These are phyloP conservation scores for Seira sanloemensis DNA, from an alignment of 2,888 invertebrate species.

Conservation along the genomic window DNA sequence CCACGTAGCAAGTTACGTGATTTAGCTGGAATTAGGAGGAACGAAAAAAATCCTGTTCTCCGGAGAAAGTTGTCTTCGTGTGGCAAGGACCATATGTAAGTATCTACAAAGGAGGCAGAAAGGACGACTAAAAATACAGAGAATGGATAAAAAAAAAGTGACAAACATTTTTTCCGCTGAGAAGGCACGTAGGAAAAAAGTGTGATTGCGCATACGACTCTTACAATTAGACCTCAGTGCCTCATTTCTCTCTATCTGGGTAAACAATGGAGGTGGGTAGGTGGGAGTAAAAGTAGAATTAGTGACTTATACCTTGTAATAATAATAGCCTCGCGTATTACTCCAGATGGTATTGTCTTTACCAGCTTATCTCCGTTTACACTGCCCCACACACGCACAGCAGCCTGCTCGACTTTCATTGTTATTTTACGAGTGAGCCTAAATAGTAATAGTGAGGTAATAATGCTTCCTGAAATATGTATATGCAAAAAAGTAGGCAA, in stretches of 20 bases:
- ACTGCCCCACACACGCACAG: no score
- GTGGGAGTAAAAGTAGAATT: neutral
- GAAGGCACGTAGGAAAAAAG: neutral
- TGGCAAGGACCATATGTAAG: no score
- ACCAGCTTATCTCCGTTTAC: neutral
- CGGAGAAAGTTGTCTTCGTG: neutral
- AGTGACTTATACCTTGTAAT: neutral
- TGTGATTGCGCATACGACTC: neutral
- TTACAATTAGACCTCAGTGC: neutral
- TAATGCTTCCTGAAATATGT: no score
- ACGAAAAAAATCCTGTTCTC: neutral
- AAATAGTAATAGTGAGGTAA: no score
- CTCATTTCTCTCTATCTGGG: neutral
- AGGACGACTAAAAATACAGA: no score
- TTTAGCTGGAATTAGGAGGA: neutral
- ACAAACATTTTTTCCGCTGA: neutral
- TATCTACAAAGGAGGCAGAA: no score
- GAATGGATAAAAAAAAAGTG: no score
- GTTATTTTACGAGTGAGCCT: no score
- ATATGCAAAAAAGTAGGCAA: no score
- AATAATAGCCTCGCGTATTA: neutral
- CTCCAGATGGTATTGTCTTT: conserved; percentile 1
- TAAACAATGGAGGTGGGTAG: no score
- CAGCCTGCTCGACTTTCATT: no score
- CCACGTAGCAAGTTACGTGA: conserved; percentile 2